Conservation (phyloP, 1,140 invertebrate species). For the Papilio helenus region DNA sequence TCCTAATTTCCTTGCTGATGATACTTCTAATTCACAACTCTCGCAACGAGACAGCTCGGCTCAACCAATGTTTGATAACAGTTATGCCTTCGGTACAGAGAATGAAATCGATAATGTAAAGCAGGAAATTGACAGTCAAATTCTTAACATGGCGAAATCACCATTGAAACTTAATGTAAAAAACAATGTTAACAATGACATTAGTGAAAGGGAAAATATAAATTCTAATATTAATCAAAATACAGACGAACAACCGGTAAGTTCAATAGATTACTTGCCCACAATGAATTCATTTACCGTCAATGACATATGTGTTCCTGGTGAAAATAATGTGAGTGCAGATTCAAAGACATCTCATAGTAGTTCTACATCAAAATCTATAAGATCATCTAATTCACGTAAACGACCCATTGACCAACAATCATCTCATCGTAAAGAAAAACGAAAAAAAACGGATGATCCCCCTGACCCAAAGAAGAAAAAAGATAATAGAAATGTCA, state of each 20-base stretch:
- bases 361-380: constrained; percentile 45
- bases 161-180: constrained; percentile 48
- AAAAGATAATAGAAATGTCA: constrained; percentile 47
- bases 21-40: constrained; percentile 49
- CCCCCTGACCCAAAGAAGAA: constrained; percentile 21
- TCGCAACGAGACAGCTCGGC: constrained; percentile 29
- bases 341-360: constrained; percentile 47
- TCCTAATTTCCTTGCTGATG: constrained; percentile 72
- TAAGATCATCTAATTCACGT: constrained; percentile 53
- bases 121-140: constrained; percentile 55
- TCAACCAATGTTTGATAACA: constrained; percentile 28
- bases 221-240: constrained; percentile 36
- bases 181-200: constrained; percentile 37
- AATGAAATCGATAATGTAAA: constrained; percentile 45
- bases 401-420: constrained; percentile 73
- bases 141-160: constrained; percentile 51
- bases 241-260: constrained; percentile 21
- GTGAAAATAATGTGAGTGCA: constrained; percentile 26
- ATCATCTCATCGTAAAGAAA: constrained; percentile 77
- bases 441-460: constrained; percentile 70
- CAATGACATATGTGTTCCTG: constrained; percentile 34
- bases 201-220: constrained; percentile 42
- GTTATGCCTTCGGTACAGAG: constrained; percentile 41
- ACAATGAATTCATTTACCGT: constrained; percentile 27
- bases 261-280: constrained; percentile 24